These are phyloP conservation scores for Hypotaenidia philippensis DNA, from an alignment of 2,797 vertebrate species.

Conservation along the genomic window DNA sequence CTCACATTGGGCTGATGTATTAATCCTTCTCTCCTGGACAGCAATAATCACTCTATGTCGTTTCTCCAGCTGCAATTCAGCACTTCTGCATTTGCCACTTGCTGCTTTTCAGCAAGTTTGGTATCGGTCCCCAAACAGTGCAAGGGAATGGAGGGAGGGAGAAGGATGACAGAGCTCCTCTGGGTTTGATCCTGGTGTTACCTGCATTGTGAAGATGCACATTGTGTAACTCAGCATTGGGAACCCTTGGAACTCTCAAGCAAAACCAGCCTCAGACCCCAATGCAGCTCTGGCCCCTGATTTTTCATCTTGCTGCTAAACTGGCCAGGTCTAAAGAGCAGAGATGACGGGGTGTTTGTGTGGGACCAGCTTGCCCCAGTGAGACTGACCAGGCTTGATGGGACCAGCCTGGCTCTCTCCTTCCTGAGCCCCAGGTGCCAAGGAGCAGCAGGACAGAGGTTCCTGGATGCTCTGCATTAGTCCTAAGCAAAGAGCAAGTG, in stretches of 20 bases:
- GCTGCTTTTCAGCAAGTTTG: neutral
- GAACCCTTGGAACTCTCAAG: neutral
- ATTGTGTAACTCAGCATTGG: neutral
- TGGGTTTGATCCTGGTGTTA: neutral
- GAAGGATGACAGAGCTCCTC: neutral
- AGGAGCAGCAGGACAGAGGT: neutral
- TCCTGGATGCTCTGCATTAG: neutral
- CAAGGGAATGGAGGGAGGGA: neutral
- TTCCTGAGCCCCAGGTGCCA: neutral
- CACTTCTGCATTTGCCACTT: neutral
- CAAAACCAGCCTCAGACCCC: neutral
- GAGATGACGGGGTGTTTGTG: neutral
- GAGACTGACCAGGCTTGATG: too few relatives aligned
- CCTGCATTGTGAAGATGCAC: neutral
- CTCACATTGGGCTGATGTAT: slow-evolving; percentile 12
- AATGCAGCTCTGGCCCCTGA: neutral
- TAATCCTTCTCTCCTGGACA: slow-evolving; percentile 46
- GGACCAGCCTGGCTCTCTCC: neutral
- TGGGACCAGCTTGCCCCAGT: neutral
- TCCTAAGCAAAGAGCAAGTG: neutral
- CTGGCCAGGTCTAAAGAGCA: neutral
- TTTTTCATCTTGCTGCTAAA: neutral
- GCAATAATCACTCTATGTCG: slow-evolving; percentile 18
- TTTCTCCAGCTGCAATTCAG: slow-evolving; percentile 30
- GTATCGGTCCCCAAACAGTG: neutral